Percentiles rank a stretch among this genome's conserved stretches.
Evolutionary conservation across 1,140 invertebrate genomes (phyloP).

Genomic region (Ceratosolen solmsi): DNA sequence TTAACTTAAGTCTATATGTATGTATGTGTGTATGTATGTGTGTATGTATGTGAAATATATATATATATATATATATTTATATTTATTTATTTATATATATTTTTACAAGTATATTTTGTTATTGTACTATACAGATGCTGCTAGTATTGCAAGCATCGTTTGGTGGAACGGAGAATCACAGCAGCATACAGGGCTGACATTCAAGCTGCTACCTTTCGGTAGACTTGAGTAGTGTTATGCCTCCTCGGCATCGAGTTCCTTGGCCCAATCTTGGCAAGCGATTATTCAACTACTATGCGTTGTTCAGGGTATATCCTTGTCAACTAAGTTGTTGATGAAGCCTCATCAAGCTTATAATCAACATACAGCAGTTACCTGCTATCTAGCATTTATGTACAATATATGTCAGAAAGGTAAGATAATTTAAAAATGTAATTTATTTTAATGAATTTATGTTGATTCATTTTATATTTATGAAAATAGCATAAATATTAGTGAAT

Average conservation of each 20-base stretch:
- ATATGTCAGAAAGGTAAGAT: conserved; percentile 71
- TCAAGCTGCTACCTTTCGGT: conserved; percentile 70
- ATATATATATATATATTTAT: not conserved
- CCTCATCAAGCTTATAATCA: conserved; percentile 68
- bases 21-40: too few relatives aligned
- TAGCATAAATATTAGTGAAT: too few relatives aligned
- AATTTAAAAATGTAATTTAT: not conserved
- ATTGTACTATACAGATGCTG: conserved; percentile 69
- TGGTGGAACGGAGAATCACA: conserved; percentile 65
- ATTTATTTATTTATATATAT: not conserved
- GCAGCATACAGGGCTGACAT: conserved; percentile 69
- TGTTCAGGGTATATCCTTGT: conserved; percentile 66
- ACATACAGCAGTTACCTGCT: conserved; percentile 71
- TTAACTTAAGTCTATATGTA: too few relatives aligned
- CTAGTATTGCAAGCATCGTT: conserved; percentile 66
- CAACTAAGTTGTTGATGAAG: conserved; percentile 71
- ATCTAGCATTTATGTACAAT: conserved; percentile 73
- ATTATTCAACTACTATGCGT: conserved; percentile 69
- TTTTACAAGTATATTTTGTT: not conserved
- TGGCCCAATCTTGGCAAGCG: conserved; percentile 67
- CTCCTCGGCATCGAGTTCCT: conserved; percentile 64
- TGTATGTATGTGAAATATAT: too few relatives aligned
- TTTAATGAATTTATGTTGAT: not conserved
- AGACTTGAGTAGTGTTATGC: conserved; percentile 72
- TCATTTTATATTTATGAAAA: too few relatives aligned